Evolutionary conservation across 1,140 invertebrate species (phyloP).

Genomic region (Oreohelix idahoensis): DNA sequence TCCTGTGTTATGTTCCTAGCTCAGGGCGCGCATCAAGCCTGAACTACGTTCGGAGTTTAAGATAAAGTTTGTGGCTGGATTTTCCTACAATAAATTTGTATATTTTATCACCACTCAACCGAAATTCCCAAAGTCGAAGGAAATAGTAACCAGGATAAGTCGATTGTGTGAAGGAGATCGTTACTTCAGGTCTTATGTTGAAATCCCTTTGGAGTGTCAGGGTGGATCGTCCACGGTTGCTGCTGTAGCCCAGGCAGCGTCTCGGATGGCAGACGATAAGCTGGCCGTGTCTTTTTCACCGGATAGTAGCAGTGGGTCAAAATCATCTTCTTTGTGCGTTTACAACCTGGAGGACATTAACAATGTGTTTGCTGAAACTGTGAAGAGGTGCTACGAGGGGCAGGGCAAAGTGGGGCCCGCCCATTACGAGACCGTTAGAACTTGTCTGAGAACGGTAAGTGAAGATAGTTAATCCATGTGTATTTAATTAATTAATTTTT

Average conservation of each 20-base stretch:
- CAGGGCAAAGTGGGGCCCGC: conserved; percentile 64
- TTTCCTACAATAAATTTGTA: conserved; percentile 94
- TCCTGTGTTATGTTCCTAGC: conserved; percentile 97
- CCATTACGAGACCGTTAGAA: conserved; percentile 52
- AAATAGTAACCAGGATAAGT: conserved; percentile 92
- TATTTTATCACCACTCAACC: conserved; percentile 97
- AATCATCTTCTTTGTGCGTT: conserved; percentile 88
- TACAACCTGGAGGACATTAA: conserved; percentile 94
- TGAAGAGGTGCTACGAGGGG: conserved; percentile 90
- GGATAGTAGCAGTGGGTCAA: conserved; percentile 76
- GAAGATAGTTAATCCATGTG: neutral
- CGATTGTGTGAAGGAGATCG: conserved; percentile 96
- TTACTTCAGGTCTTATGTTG: conserved; percentile 97
- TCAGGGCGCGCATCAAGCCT: conserved; percentile 79
- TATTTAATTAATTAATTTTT: neutral
- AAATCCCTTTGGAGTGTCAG: conserved; percentile 96
- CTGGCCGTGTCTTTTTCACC: conserved; percentile 94
- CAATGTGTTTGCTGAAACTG: conserved; percentile 96
- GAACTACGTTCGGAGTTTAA: conserved; percentile 46
- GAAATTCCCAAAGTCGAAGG: conserved; percentile 73
- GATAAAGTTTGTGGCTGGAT: conserved; percentile 96
- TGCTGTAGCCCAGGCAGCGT: conserved; percentile 93
- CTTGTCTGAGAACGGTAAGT: conserved; percentile 58
- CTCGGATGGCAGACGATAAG: conserved; percentile 95
- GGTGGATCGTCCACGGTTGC: conserved; percentile 82